Evolutionary conservation across 37 sponge, comb jelly and placozoan genomes (phyloP).

Genomic region (Spongia lamella): DNA sequence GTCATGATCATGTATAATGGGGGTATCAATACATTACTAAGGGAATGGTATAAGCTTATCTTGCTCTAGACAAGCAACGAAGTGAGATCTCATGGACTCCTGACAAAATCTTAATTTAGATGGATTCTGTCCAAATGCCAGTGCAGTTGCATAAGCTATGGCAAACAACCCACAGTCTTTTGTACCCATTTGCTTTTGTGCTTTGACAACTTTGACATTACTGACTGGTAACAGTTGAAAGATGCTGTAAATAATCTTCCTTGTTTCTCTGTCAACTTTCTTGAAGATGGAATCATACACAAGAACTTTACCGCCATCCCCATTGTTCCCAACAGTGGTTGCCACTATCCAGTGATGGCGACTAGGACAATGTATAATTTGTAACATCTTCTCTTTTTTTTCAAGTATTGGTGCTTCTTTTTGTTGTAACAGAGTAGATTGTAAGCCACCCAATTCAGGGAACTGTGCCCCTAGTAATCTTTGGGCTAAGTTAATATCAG

Average conservation of each 20-base stretch:
- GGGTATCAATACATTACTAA: too few species aligned
- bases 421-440: too few species aligned
- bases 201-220: background rate
- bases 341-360: conserved; percentile 38
- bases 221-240: conserved; percentile 1
- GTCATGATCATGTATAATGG: too few species aligned
- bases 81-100: conserved; percentile 35
- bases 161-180: conserved; percentile 63
- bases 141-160: conserved; percentile 35
- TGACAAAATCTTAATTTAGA: conserved; percentile 12
- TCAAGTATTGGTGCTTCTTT: too few species aligned
- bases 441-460: too few species aligned
- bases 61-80: conserved; percentile 22
- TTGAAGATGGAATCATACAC: conserved; percentile 49
- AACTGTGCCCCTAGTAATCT: too few species aligned
- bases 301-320: conserved; percentile 17
- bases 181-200: conserved; percentile 36
- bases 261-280: conserved; percentile 4
- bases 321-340: conserved; percentile 18
- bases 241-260: conserved; percentile 7
- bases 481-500: too few species aligned
- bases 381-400: background rate
- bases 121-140: conserved; percentile 23
- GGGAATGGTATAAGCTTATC: too few species aligned
- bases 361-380: conserved; percentile 26